A percentile compares a stretch with the other conserved stretches of the same genome.
These are phyloP conservation scores for Piaya cayana DNA, from an alignment of 2,113 vertebrate species.

Conservation along the genomic window DNA sequence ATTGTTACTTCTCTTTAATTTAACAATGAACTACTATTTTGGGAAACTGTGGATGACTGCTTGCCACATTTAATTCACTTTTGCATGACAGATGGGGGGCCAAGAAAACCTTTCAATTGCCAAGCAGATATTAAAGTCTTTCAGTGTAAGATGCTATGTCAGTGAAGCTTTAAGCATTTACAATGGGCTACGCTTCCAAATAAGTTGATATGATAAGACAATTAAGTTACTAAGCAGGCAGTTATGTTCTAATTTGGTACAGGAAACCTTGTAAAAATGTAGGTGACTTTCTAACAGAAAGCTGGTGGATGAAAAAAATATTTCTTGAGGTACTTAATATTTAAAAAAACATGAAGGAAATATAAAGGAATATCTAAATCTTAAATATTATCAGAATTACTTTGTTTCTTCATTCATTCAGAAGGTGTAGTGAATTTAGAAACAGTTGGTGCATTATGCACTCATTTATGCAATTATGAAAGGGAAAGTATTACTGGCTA, in stretches of 20 bases:
- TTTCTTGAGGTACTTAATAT: background rate
- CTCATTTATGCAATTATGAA: background rate
- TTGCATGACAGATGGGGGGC: background rate
- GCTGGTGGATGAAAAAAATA: background rate
- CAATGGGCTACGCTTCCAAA: background rate
- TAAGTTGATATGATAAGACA: background rate
- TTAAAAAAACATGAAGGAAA: background rate
- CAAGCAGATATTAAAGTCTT: background rate
- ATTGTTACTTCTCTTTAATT: background rate
- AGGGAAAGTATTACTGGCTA: background rate
- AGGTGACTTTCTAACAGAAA: background rate
- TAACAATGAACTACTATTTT: background rate
- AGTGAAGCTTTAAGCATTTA: background rate
- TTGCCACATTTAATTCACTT: background rate
- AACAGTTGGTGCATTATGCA: rapidly evolving
- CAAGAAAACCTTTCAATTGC: background rate
- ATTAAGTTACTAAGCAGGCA: background rate
- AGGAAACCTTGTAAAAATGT: background rate
- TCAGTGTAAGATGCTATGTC: background rate
- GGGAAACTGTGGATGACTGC: background rate
- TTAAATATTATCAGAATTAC: background rate
- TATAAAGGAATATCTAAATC: background rate
- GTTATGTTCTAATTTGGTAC: background rate
- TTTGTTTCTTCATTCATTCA: background rate
- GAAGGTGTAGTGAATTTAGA: background rate